Base-by-base conservation (phyloP, 1,140 invertebrate genomes). In the Leucophenga varia region DNA sequence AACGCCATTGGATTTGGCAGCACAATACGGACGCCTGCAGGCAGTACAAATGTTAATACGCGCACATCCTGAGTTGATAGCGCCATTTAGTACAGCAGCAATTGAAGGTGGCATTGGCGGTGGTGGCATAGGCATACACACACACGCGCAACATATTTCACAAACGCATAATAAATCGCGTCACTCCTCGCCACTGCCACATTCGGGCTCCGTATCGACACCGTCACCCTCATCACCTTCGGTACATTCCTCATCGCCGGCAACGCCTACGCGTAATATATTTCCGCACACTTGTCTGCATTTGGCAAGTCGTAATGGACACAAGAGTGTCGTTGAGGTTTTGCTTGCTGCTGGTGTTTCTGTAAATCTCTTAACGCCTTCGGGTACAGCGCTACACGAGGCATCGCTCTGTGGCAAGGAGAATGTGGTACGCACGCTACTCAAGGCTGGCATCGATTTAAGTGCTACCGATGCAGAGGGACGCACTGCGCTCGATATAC, bases 401-500 rank as follows among this genome's bases (percentile, higher is more conserved):
- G 95, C 95, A 2, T 93, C 93, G 0, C 81, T 95, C 5, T 96
- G 89, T 77, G 94, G 94, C 39, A 97, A 97, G 79, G 84, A 90
- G 53, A 90, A 93, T 52, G 92, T 96, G 19, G 93, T 94, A 3
- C 80, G 87, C 41, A 82, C 90, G 1, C 78, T 97, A 12, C 73
- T 98, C 4, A 85, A 91, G 32, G 80, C 84, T 43, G 92, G 92
- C 4, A 89, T 92, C 17, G 89, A 95, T 76, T 78, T 93, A 10
- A 82, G 84, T 45, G 86, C 90, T 32, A 79, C 85, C 9, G 90
- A 97, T 69, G 81, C 81, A 12, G 81, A 85, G 45, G 85, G 87
- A 48, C 86, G 88, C 72, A 96, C 93, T 8, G 93, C 94, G 2
- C 81, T 92, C 37, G 91, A 95, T 67, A 81, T 95, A 22, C 79